Base-by-base conservation (phyloP, 2,888 invertebrate species). In the Imbricaverruca yamaguchii region DNA sequence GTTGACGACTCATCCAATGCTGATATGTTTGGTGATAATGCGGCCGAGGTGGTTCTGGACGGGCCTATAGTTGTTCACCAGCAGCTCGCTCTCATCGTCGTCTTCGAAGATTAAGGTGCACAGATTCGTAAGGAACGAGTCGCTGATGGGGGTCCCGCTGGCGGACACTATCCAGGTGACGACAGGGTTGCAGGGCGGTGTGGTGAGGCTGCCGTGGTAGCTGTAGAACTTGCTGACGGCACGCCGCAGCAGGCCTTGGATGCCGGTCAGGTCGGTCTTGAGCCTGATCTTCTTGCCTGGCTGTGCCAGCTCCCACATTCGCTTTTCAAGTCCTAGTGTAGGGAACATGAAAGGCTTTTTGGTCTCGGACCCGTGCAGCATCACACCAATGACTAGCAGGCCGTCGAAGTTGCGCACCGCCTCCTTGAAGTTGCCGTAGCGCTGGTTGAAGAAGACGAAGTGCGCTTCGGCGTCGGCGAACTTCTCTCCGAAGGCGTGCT, bases 171-270 rank as follows among this genome's bases (percentile, higher is more conserved):
- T 55, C 74, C 74, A 74, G 74, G 74, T 55, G 10, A 74, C 74
- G 18, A 74, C 74, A 9, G 74, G 74, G 21, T 74, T 74, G 53
- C 74, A 74, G 55, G 74, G 74, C 55, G 74, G 74, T 21, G 74
- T 74, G 74, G 74, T 74, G 12, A 74, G 74, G 74, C 74, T 74
- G 74, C 74, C 74, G 74, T 74, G 74, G 55, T 74, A 74, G 55
- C 74, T 74, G 53, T 21, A 21, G 74, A 21, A 74, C 74, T 4
- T 39, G 15, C 9, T 8, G 15, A 74, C 74, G 9, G 74, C 74
- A 0, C 55, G 18, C 10, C 21, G 15, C 9, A 74, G 74, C 55
- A 74, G 55, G 6, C 3, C 9, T 21, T 53, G 9, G 9, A 74
- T 11, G 8, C 10, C 18, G 6, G 23, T 4, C 10, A 74, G 55